Base-by-base conservation (phyloP, 2,113 vertebrate genomes). In the Chelonoidis abingdonii region DNA sequence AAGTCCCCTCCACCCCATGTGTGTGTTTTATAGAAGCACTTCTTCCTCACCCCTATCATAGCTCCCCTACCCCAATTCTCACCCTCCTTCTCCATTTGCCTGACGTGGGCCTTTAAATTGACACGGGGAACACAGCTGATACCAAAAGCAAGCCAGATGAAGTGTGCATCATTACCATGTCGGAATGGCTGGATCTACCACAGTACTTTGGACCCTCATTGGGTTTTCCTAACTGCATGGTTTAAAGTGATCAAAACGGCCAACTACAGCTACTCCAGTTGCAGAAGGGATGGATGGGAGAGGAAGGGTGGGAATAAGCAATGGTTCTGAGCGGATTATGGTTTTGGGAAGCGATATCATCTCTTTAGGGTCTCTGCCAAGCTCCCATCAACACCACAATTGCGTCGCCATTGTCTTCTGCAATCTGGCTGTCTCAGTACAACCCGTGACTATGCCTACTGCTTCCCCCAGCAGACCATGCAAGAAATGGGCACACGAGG, bases 21-120 rank as follows among this genome's bases (percentile, higher is more conserved):
- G 31, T 9, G 94, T 87, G 94, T 96, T 94, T 87, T 84, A 65
- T 81, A 8, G 27, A 96, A 92, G 78, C 86, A 65, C 24, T 87
- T 92, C 76, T 89, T 49, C 22, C 56, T 95, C 92, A n/a, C 89
- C 86, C 92, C 49, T 1, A 88, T 81, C n/a, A 72, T 53, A 90
- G 86, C 85, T 93, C 31, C 80, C 75, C 47, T 44, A 47, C 95
- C 92, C 93, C 53, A 1, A 88, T 57, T 76, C n/a, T 52, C 87
- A 86, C 82, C 29, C 31, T 75, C 35, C 65, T 69, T 31, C 50
- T 75, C 50, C 50, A 27, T 47, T 27, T 4, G 2, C 41, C 41
- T 47, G 41, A 27, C 1, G 13, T 47, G 75, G 41, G 24, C 10
- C 27, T 44, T 27, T 25, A 78, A 47, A 47, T 13, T 8, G 22